Percentiles rank a stretch among this genome's conserved stretches.
These are phyloP conservation scores for Germaria angustata DNA, from an alignment of 2,888 invertebrate genomes.

Conservation along the genomic window DNA sequence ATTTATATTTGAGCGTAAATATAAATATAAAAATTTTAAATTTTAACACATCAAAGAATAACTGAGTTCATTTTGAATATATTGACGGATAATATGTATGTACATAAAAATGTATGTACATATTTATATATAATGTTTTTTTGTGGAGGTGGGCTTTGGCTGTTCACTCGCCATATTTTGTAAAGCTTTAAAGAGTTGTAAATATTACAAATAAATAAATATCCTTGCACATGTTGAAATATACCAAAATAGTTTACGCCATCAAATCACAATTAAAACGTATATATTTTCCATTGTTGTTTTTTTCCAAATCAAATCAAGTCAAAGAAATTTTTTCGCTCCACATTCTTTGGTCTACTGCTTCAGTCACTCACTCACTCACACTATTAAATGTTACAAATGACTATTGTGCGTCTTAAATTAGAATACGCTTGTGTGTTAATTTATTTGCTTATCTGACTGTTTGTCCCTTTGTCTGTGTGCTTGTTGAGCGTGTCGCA, in stretches of 20 bases:
- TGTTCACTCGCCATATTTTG: no score
- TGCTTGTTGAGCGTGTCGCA: conserved; percentile 63
- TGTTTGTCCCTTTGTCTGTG: conserved; percentile 35
- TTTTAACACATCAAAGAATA: neutral
- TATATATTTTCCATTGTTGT: conserved; percentile 34
- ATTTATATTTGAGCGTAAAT: neutral
- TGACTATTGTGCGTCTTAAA: conserved; percentile 50
- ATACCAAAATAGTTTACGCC: conserved; percentile 37
- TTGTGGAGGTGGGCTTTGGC: no score
- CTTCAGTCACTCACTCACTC: conserved; percentile 16
- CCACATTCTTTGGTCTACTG: conserved; percentile 50
- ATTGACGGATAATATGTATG: neutral
- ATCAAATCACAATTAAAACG: conserved; percentile 59
- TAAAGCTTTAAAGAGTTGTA: no score
- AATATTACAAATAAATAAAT: no score
- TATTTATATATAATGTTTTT: no score
- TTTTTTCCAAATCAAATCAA: conserved; percentile 27
- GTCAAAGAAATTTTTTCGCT: conserved; percentile 28
- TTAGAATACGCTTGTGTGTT: conserved; percentile 43
- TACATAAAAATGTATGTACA: no score
- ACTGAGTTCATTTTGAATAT: neutral
- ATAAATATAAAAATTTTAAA: no score
- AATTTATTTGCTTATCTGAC: conserved; percentile 24
- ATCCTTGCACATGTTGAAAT: neutral
- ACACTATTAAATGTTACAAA: neutral